Conservation (phyloP, 2,113 vertebrate species). For the Saguinus midas region DNA sequence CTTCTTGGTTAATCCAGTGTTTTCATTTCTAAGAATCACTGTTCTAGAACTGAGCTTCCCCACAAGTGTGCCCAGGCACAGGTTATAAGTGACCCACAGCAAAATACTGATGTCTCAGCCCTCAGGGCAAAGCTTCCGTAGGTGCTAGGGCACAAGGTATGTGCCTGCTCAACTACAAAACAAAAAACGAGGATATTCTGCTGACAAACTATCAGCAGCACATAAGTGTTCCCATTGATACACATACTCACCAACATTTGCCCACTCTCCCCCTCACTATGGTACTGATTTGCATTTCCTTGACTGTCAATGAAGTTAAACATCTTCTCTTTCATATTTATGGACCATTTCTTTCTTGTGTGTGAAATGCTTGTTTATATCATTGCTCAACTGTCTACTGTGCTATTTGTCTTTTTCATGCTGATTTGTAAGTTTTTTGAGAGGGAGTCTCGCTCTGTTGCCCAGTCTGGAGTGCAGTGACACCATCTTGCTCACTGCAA, state of each 20-base stretch:
- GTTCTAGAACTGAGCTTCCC: neutral
- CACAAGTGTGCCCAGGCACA: neutral
- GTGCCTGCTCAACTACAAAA: neutral
- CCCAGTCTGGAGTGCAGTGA: too few species aligned
- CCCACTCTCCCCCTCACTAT: neutral
- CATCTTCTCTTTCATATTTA: neutral
- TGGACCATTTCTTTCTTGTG: neutral
- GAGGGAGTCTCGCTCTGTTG: too few species aligned
- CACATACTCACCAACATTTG: neutral
- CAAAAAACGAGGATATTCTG: neutral
- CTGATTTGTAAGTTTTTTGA: neutral
- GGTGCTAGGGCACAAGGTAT: neutral
- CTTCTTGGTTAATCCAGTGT: neutral
- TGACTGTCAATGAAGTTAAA: neutral
- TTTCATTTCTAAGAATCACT: constrained; percentile 49
- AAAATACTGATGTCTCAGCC: neutral
- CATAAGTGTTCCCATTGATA: neutral
- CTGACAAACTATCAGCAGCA: neutral
- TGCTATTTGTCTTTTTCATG: neutral
- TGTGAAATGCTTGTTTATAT: neutral
- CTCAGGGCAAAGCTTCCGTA: neutral
- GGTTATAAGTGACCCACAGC: neutral
- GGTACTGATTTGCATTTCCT: neutral
- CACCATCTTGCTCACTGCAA: too few species aligned
- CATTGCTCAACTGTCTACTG: neutral